Evolutionary conservation across 2,113 vertebrate species (phyloP), one percentile per base, ranked within the genome.

Genomic region (Callochromis pleurospilus): DNA sequence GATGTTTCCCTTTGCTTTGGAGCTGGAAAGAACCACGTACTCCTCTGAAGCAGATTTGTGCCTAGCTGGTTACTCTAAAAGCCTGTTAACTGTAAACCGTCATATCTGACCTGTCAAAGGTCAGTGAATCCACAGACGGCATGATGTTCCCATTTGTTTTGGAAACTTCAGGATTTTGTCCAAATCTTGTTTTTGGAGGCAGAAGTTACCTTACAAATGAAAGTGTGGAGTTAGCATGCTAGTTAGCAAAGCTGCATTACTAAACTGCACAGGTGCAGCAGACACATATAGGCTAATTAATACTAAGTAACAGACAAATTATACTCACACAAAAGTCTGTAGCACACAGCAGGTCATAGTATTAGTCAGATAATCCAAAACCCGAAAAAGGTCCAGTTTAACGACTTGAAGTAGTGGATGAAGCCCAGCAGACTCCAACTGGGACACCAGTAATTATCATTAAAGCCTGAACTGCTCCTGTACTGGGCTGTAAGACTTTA

Each of bases 51-150:
- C 68, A 73, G 38, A 45, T 26, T 26, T 10, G 65, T 45, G 21
- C 68, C 1, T 26, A 3, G 24, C 68, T 75, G 68, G 0, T 75
- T 29, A 11, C 21, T 29, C 24, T 2, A 33, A 24, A 14, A 47
- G 70, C 24, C 24, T 29, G 6, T 47, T 75, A 47, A 42, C n/a
- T 24, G 65, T 40, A 24, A 70, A 70, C 1, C 0, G 3, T 21
- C 36, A 70, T 42, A 14, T 24, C 21, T 24, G 26, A 60, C 56
- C 56, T 17, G 26, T 73, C 12, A 70, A 24, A 45, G 4, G 68
- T 15, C 8, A 45, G 14, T 10, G 13, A 17, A 45, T 73, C 40
- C 68, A 45, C 38, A 24, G 68, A 26, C 40, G 45, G 13, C 8
- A 15, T 29, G 68, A 47, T 47, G 38, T 73, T 45, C 21, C 65